Conservation (phyloP, 2,113 vertebrate species). For the Pseudopipra pipra region DNA sequence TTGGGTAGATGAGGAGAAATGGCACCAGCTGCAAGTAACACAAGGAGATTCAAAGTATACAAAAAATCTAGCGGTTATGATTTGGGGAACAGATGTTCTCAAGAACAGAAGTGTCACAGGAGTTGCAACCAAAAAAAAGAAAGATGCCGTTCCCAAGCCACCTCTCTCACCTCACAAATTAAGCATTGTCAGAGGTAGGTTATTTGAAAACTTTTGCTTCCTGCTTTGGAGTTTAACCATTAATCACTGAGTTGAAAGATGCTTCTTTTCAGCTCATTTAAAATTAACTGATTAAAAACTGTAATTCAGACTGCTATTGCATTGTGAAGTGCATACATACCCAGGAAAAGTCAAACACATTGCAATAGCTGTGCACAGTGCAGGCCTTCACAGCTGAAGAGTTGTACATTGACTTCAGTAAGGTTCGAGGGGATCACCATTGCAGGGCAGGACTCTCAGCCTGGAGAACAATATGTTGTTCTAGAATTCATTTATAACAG, state of each 20-base stretch:
- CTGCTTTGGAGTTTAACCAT: conserved; percentile 63
- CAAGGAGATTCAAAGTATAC: conserved; percentile 99
- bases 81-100: conserved; percentile 98
- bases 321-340: not conserved
- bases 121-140: conserved; percentile 99
- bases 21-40: conserved; percentile 97
- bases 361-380: conserved; percentile 54
- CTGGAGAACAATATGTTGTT: conserved; percentile 23
- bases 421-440: not conserved
- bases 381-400: conserved; percentile 39
- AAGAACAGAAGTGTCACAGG: conserved; percentile 99
- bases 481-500: conserved; percentile 15
- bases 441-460: conserved; percentile 33
- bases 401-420: conserved; percentile 8
- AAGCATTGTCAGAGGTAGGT: conserved; percentile 96
- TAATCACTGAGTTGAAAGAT: conserved; percentile 66
- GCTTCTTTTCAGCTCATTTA: conserved; percentile 53
- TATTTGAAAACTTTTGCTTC: conserved; percentile 66
- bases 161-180: conserved; percentile 98
- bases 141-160: conserved; percentile 96
- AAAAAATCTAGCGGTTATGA: conserved; percentile 99
- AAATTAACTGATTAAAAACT: conserved; percentile 63
- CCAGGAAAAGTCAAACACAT: conserved; percentile 1
- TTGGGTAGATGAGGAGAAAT: conserved; percentile 99
- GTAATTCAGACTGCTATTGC: conserved; percentile 58